phyloP scores from a whole-genome alignment of 2,888 invertebrate genomes.

The Caenorhabditis auriculariae region DNA sequence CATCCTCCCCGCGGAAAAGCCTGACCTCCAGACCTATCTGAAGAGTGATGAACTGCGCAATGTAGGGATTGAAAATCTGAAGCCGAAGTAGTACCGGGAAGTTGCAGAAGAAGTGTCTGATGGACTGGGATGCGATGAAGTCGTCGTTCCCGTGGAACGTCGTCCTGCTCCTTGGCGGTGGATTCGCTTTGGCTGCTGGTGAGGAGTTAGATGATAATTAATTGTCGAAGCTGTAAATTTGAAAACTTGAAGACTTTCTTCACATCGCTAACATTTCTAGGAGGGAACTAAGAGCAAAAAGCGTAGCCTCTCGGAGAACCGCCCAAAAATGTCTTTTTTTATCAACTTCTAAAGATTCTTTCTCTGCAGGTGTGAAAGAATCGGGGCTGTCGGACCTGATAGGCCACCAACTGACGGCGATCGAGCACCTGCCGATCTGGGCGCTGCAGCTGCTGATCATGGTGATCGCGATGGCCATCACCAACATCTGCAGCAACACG shows the following conservation, averaged over 20 bases:
- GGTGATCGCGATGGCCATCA: conserved; percentile 78
- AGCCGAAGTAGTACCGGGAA: neutral
- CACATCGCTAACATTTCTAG: neutral
- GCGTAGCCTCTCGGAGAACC: neutral
- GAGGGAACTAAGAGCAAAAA: neutral
- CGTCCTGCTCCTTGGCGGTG: conserved; percentile 59
- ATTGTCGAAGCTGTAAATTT: neutral
- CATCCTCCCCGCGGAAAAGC: conserved; percentile 76
- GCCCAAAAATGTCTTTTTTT: neutral
- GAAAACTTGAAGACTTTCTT: neutral
- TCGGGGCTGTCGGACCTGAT: conserved; percentile 79
- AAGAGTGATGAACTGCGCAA: conserved; percentile 40
- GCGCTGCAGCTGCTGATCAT: conserved; percentile 76
- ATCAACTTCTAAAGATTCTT: neutral
- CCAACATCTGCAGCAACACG: conserved; percentile 87
- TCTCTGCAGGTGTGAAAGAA: conserved; percentile 61
- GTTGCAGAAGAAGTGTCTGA: conserved; percentile 66
- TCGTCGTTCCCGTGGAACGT: conserved; percentile 59
- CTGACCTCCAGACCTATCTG: conserved; percentile 62
- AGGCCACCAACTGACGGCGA: conserved; percentile 74
- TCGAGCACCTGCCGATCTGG: conserved; percentile 73
- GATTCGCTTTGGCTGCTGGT: conserved; percentile 58
- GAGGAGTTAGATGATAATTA: neutral
- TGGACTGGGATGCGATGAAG: conserved; percentile 60
- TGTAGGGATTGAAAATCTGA: conserved; percentile 3